Base-by-base conservation (phyloP, 2,113 vertebrate species). In the Narcine bancroftii region DNA sequence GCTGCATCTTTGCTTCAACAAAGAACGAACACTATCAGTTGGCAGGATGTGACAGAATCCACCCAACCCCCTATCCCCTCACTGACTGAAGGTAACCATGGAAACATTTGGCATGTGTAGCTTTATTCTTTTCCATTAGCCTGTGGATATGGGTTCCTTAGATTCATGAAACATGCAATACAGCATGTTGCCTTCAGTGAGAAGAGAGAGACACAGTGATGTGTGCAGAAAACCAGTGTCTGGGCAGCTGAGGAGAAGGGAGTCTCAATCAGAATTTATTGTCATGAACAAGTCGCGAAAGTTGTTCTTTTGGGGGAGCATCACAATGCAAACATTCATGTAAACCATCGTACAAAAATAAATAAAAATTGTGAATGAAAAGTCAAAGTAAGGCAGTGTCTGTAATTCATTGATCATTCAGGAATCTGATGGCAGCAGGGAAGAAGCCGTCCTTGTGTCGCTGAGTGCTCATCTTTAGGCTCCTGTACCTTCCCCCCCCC, bases 111-210 rank as follows among this genome's bases (percentile, higher is more conserved):
- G 81, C 81, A 87, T 60, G 81, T 87, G 81, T 87, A 87, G 81
- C 81, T 87, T 87, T 60, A 87, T 87, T 87, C 81, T 63, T 15
- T 63, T 87, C 53, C 33, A 60, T 87, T 87, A 60, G 81, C 81
- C 81, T 63, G 81, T 87, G 81, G 81, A 87, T 87, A 87, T 87
- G 81, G 53, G 81, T 63, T 87, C 33, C 53, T 87, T 87, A 60
- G 81, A 87, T 60, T 63, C 81, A 87, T 87, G 81, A 87, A 87
- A 87, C 81, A 85, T 85, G 81, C 81, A 85, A 56, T 85, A 85
- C 53, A 39, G 33, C 56, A n/a, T 56, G 56, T 17, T 87, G 53
- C 81, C 81, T 60, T 87, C 53, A 60, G 53, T 87, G 47, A 83
- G 26, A 36, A 60, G 50, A 53, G 26, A 81, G 26, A 53, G 29